Percentiles rank a stretch among this genome's conserved stretches.
Conservation (phyloP, 2,797 vertebrate species). For the Falco rusticolus region DNA sequence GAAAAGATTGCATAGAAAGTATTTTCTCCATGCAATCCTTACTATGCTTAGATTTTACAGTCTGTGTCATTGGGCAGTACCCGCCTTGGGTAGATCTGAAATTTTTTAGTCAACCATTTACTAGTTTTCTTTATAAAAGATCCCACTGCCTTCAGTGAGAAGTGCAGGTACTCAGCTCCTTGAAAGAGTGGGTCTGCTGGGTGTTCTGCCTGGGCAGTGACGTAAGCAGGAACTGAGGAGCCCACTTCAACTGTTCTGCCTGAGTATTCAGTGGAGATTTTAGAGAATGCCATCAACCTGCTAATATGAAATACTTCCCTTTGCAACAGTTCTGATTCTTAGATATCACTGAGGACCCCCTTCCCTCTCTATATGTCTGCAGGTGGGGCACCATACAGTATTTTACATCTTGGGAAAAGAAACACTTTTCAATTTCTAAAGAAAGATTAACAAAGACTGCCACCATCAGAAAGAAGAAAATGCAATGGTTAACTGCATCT, state of each 20-base stretch:
- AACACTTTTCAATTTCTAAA: neutral
- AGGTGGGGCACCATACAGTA: neutral
- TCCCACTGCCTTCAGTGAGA: neutral
- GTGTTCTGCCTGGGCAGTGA: neutral
- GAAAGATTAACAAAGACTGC: neutral
- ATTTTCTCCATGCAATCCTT: neutral
- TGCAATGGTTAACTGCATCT: neutral
- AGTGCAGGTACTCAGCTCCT: neutral
- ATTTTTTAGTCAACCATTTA: neutral
- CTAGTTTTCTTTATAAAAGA: neutral
- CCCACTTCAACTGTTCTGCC: slow-evolving; percentile 40
- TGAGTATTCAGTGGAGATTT: neutral
- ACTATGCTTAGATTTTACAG: neutral
- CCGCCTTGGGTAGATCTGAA: neutral
- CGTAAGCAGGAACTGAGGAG: neutral
- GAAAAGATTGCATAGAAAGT: neutral
- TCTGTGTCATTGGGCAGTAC: neutral
- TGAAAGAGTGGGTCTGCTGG: neutral
- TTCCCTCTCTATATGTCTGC: neutral
- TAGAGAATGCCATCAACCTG: neutral
- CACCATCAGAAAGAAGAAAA: neutral
- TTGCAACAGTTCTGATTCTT: neutral
- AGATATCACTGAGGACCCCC: neutral
- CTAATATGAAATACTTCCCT: neutral
- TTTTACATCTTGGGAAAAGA: neutral